Evolutionary conservation across 1,140 invertebrate genomes (phyloP).

Genomic region (Diachasmimorpha longicaudata): DNA sequence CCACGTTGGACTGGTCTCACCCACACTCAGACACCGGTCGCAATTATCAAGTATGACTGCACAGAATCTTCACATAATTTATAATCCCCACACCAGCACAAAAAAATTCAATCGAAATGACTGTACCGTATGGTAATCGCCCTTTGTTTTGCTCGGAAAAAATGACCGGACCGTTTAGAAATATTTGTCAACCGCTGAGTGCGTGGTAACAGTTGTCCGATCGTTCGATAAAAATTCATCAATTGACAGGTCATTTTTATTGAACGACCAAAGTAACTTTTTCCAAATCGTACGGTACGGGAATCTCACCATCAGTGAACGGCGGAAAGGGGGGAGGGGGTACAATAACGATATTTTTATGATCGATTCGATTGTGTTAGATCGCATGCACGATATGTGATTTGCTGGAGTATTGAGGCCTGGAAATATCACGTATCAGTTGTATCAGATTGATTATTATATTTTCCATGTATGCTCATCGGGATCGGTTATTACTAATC

Average conservation of each 20-base stretch:
- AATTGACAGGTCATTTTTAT: no score
- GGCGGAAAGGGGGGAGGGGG: constrained; percentile 27
- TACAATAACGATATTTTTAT: constrained; percentile 6
- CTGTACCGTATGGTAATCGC: no score
- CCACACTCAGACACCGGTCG: constrained; percentile 39
- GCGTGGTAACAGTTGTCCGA: no score
- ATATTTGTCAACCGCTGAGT: no score
- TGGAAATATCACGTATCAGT: not conserved
- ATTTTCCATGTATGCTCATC: not conserved
- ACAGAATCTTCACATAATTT: constrained; percentile 58
- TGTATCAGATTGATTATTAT: constrained; percentile 5
- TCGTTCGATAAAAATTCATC: no score
- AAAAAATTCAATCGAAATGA: no score
- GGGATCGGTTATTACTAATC: constrained; percentile 2
- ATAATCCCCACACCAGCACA: constrained; percentile 38
- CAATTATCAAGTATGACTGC: constrained; percentile 61
- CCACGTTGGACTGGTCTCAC: constrained; percentile 12
- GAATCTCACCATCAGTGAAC: not conserved
- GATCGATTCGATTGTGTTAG: not conserved
- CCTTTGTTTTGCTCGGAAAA: no score
- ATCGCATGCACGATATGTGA: not conserved
- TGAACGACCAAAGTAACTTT: no score
- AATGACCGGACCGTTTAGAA: no score
- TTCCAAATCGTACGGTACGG: no score
- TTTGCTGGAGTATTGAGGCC: not conserved